A percentile compares a stretch with the other conserved stretches of the same genome.
These are phyloP conservation scores for Drosophila truncata DNA, from an alignment of 1,140 invertebrate genomes.

Conservation along the genomic window DNA sequence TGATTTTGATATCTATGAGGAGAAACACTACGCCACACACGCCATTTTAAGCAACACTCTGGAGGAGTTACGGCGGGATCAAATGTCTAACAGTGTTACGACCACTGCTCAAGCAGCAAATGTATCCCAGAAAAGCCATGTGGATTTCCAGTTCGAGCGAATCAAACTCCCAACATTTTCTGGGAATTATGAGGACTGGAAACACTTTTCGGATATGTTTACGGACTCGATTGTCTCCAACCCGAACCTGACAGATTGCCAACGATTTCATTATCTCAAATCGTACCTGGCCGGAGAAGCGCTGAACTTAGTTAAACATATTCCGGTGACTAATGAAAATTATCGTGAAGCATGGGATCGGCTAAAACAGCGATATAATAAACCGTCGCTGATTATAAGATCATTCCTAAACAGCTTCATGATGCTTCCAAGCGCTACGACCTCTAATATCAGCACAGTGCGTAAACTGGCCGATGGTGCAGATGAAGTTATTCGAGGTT, in stretches of 20 bases:
- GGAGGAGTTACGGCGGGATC: not conserved
- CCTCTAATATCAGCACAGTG: too few relatives aligned
- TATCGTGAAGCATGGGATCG: not conserved
- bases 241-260: not conserved
- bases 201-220: constrained; percentile 2
- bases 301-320: not conserved
- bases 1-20: too few relatives aligned
- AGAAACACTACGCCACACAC: not conserved
- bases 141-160: constrained; percentile 9
- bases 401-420: not conserved
- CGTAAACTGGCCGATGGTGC: too few relatives aligned
- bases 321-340: not conserved
- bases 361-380: not conserved
- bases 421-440: not conserved
- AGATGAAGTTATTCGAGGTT: too few relatives aligned
- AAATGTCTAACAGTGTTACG: not conserved
- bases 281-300: not conserved
- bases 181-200: not conserved
- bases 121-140: not conserved
- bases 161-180: constrained; percentile 2
- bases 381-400: not conserved
- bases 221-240: not conserved
- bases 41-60: not conserved
- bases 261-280: not conserved
- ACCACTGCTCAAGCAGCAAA: not conserved